A percentile compares a stretch with the other conserved stretches of the same genome.
phyloP scores from a whole-genome alignment of 2,888 invertebrate genomes.

The Gymnosoma rotundatum region DNA sequence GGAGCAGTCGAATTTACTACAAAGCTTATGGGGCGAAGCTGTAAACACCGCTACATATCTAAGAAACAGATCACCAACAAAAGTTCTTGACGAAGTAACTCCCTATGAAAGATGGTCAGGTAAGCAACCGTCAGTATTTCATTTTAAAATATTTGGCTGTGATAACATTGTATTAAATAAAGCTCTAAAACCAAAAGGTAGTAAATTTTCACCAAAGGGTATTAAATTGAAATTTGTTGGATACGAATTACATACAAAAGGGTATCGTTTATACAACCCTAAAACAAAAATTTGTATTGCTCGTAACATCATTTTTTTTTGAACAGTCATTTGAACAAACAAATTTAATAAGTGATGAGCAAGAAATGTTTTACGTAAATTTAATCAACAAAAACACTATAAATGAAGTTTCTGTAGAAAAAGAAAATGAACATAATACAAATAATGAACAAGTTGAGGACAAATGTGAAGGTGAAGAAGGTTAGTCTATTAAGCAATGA shows the following conservation, averaged over 20 bases:
- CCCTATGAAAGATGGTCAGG: not conserved
- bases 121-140: not conserved
- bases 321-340: not conserved
- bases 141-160: slow-evolving; percentile 9
- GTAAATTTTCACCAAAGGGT: not conserved
- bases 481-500: not conserved
- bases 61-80: too few species aligned
- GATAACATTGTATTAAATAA: not conserved
- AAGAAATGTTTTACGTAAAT: too few species aligned
- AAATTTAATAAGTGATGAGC: not conserved
- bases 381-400: too few species aligned
- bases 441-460: too few species aligned
- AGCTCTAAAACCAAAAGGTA: not conserved
- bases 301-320: not conserved
- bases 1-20: not conserved
- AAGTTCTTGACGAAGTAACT: too few species aligned
- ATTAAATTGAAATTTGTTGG: too few species aligned
- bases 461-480: not conserved
- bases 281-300: not conserved
- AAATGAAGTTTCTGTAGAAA: not conserved
- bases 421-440: not conserved
- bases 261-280: not conserved
- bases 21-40: not conserved
- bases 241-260: not conserved
- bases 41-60: too few species aligned